Evolutionary conservation across 1,140 invertebrate species (phyloP), one percentile per base, ranked within the genome.

Genomic region (Pseudomyrmex cubaensis): DNA sequence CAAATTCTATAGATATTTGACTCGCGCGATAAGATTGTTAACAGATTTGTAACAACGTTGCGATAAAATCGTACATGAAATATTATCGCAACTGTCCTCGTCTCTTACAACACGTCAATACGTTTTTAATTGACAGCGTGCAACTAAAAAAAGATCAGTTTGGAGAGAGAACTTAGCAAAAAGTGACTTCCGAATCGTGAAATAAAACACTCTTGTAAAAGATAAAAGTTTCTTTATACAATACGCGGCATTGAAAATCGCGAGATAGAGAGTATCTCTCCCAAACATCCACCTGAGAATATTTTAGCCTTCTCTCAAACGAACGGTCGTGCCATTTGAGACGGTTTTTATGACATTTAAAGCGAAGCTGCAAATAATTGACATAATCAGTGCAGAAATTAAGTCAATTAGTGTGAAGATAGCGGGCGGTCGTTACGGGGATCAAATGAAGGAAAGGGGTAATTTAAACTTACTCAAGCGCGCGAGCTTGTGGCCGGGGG

Each of bases 391-490:
- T 50, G 56, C 54, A 84, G 85, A 87, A 84, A 87, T 87, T 87
- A 87, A 87, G 82, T 77, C 86, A 87, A 87, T 87, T 87, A 87
- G 62, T 73, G 80, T 17, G 78, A 87, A 87, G 86, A 15, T 73
- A 83, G 82, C 76, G 61, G 67, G 25, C 56, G 54, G 52, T 66
- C 52, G 59, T 76, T 54, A 69, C 57, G 59, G 48, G 57, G 62
- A 84, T 78, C 67, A 70, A 83, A 73, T 57, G 48, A 35, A 69
- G 74, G 61, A 69, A 87, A 84, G 82, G 62, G 69, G 74, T 87
- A 87, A 87, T 87, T 87, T 87, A 87, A 87, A 73, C 85, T 82
- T 87, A 57, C 66, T 86, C 77, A 59, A 85, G 85, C 85, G 73
- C 56, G 74, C 63, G 69, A n/a, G 63, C 73, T 52, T 25, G 48